These are phyloP conservation scores for Boulengeromyrus knoepffleri DNA, from an alignment of 2,113 vertebrate genomes.

Conservation along the genomic window DNA sequence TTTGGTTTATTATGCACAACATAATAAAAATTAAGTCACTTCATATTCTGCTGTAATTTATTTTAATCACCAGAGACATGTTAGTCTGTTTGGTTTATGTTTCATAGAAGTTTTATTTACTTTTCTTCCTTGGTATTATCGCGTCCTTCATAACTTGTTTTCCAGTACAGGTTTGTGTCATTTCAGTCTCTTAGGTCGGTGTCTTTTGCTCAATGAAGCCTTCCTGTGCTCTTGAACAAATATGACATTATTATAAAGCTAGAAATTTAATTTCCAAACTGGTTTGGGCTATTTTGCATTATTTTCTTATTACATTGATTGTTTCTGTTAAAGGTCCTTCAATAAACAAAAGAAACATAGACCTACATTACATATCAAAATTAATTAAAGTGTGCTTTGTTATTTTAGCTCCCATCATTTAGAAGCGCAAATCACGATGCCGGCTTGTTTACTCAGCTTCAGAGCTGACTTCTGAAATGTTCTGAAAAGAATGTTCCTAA, in stretches of 20 bases:
- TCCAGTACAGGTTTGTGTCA: not conserved
- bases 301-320: not conserved
- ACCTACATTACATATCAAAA: not conserved
- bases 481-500: not conserved
- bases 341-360: not conserved
- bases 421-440: not conserved
- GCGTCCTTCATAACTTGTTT: slow-evolving; percentile 14
- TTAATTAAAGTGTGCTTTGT: not conserved
- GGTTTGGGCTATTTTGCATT: not conserved
- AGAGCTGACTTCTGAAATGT: not conserved
- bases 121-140: not conserved
- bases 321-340: not conserved
- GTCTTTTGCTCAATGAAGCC: not conserved
- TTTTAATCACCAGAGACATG: not conserved
- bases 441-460: not conserved
- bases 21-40: not conserved
- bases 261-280: not conserved
- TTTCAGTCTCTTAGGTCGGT: not conserved
- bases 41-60: not conserved
- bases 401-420: not conserved
- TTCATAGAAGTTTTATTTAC: not conserved
- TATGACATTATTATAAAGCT: not conserved
- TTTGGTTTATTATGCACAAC: not conserved
- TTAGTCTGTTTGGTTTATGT: not conserved
- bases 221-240: not conserved